Conservation (phyloP, 1,140 invertebrate genomes). For the Anoplophora glabripennis region DNA sequence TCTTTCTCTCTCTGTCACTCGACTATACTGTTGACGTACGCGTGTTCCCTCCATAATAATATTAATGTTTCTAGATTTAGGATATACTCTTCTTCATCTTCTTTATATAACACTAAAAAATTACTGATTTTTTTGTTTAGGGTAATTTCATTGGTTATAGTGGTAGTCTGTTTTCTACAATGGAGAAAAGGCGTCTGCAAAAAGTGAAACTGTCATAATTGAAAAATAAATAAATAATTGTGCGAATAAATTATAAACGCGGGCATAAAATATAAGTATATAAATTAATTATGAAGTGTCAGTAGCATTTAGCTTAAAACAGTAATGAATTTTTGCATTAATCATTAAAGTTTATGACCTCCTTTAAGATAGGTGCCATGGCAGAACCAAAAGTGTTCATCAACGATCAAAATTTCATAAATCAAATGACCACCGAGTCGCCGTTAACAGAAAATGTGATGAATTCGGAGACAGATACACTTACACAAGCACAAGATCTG, state of each 20-base stretch:
- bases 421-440: conserved; percentile 18
- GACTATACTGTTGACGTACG: too few species aligned
- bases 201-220: conserved; percentile 14
- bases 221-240: conserved; percentile 14
- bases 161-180: neutral
- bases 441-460: conserved; percentile 22
- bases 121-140: too few species aligned
- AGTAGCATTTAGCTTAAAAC: neutral
- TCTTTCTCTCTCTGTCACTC: too few species aligned
- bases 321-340: conserved; percentile 6
- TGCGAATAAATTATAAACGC: neutral
- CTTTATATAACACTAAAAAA: too few species aligned
- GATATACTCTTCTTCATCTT: too few species aligned
- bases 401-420: conserved; percentile 29
- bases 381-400: conserved; percentile 30
- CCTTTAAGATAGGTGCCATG: conserved; percentile 13
- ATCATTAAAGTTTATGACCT: conserved; percentile 17
- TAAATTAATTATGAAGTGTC: neutral
- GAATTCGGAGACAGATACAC: conserved; percentile 4
- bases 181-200: conserved; percentile 17
- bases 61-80: too few species aligned
- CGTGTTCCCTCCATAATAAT: too few species aligned
- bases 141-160: too few species aligned
- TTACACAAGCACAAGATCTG: conserved; percentile 13
- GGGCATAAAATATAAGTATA: neutral